Evolutionary conservation across 92 coral and sea anemone species (phyloP), one percentile per base, ranked within the genome.

Genomic region (Chrysogorgia sp.): DNA sequence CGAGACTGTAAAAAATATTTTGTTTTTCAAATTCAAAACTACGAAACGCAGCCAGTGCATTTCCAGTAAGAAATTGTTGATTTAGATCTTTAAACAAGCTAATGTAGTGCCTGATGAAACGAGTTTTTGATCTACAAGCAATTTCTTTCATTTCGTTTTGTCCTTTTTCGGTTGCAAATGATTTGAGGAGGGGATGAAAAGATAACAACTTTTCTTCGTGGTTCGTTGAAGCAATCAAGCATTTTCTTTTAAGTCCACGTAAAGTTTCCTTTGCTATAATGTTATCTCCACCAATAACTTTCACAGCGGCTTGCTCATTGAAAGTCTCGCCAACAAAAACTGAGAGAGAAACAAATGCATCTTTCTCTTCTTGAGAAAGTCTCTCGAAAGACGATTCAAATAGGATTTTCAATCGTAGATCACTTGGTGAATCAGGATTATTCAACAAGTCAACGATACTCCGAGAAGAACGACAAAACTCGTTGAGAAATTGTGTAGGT

Each of bases 201-300:
- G 83, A 29, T 45, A 79, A 63, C n/a, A 40, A 24, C 0, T 25
- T 58, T 0, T 20, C 7, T 1, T 28, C 29, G 10, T 75, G 41
- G 35, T 57, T 20, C 9, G 33, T 30, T 34, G n/a, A n/a, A n/a
- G n/a, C n/a, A n/a, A n/a, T 37, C 43, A 37, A 37, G 43, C 43
- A 37, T 29, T 45, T 3, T 47, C 62, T n/a, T n/a, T n/a, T n/a
- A n/a, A n/a, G n/a, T n/a, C n/a, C n/a, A n/a, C n/a, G 41, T 50
- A 48, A 37, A 4, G 12, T 8, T 10, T 15, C 7, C 19, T 33
- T n/a, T 31, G 40, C 33, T 7, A 7, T 10, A 0, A 19, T 8
- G 40, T 69, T n/a, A n/a, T n/a, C n/a, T n/a, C n/a, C n/a, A n/a
- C n/a, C n/a, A 14, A 77, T 33, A 77, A 77, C 82, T 32, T 74